Conservation (phyloP, 2,797 vertebrate species). For the Podarcis siculus region DNA sequence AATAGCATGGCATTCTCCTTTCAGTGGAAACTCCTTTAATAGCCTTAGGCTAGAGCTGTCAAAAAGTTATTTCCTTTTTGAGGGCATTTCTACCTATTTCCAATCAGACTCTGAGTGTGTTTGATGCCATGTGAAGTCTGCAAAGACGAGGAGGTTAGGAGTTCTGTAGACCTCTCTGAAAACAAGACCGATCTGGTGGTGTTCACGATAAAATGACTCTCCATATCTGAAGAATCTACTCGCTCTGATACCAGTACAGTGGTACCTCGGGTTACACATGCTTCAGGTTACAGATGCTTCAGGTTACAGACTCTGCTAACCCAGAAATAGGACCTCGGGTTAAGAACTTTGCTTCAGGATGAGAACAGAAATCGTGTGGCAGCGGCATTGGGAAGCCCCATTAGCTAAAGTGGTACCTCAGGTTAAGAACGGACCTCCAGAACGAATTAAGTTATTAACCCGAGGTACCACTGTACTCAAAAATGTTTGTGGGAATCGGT, state of each 20-base stretch:
- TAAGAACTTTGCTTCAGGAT: too few species aligned
- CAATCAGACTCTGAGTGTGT: too few species aligned
- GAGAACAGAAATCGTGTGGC: too few species aligned
- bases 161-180: background rate
- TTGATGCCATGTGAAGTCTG: background rate
- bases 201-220: background rate
- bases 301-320: too few species aligned
- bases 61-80: background rate
- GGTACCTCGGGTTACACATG: too few species aligned
- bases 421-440: too few species aligned
- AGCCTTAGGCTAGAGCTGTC: background rate
- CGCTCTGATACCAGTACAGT: background rate
- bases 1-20: background rate
- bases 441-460: too few species aligned
- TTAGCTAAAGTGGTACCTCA: too few species aligned
- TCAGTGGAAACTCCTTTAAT: background rate
- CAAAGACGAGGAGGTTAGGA: background rate
- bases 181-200: background rate
- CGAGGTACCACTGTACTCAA: background rate
- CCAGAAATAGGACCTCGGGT: too few species aligned
- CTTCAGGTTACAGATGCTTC: too few species aligned
- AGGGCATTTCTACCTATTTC: background rate
- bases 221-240: background rate
- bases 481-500: background rate
- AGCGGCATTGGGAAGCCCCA: too few species aligned